Evolutionary conservation across 2,888 invertebrate species (phyloP).

Genomic region (Parthenolecanium corni): DNA sequence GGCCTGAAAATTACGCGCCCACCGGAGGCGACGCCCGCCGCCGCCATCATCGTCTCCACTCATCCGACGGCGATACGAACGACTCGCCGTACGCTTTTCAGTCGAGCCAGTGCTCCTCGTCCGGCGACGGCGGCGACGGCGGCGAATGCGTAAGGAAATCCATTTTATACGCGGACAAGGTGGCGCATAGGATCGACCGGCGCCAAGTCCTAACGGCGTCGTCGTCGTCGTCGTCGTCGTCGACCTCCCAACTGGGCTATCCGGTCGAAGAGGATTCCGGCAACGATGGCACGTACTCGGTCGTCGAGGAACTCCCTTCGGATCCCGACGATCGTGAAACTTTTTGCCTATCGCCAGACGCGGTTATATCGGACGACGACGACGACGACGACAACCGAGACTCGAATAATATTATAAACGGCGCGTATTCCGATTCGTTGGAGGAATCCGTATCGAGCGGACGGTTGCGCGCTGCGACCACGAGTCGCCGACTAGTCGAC

Average conservation of each 20-base stretch:
- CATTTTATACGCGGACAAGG: conserved; percentile 8
- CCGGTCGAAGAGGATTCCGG: conserved; percentile 10
- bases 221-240: conserved; percentile 3
- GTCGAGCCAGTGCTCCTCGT: too few relatives aligned
- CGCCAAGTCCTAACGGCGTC: neutral
- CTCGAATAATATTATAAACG: too few relatives aligned
- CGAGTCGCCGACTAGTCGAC: neutral
- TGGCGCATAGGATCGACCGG: neutral
- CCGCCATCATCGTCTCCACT: too few relatives aligned
- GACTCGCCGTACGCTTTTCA: too few relatives aligned
- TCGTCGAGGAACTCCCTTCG: conserved; percentile 4
- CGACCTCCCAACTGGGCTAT: conserved; percentile 2
- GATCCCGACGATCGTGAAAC: neutral
- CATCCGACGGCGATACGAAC: too few relatives aligned
- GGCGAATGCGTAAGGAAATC: conserved; percentile 20
- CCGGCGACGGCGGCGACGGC: too few relatives aligned
- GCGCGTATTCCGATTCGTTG: conserved; percentile 12
- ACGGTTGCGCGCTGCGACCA: neutral
- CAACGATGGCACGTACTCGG: conserved; percentile 6
- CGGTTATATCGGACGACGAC: neutral
- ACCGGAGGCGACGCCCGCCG: too few relatives aligned
- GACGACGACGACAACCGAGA: neutral
- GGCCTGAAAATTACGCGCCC: too few relatives aligned
- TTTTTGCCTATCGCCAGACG: neutral
- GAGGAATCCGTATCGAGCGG: conserved; percentile 10